Percentiles rank a stretch among this genome's conserved stretches.
Evolutionary conservation across 2,797 vertebrate species (phyloP).

Genomic region (Sciurus carolinensis): DNA sequence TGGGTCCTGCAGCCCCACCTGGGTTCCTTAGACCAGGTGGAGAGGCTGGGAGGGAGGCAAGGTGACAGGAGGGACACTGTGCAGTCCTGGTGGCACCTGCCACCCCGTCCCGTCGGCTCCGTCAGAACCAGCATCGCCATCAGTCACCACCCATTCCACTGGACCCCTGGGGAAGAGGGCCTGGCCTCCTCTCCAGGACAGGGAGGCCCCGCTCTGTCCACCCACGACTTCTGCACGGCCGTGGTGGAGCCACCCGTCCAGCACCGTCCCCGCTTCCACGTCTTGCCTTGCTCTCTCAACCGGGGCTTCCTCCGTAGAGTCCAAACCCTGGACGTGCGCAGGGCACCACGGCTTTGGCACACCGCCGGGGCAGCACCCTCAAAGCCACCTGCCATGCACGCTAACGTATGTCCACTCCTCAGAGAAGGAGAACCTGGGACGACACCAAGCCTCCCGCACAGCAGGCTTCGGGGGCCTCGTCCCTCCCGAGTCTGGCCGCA

Average conservation of each 20-base stretch:
- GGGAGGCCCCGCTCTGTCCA: not conserved
- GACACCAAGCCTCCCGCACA: not conserved
- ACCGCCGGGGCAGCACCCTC: fast-evolving
- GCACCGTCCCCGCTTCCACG: fast-evolving
- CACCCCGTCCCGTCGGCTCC: fast-evolving
- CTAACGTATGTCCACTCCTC: fast-evolving
- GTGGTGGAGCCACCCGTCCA: fast-evolving
- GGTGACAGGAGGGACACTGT: not conserved
- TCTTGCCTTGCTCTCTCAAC: not conserved
- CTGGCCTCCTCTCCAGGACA: not conserved
- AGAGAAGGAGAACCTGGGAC: too few species aligned
- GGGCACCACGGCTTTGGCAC: fast-evolving
- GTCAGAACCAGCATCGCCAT: too few species aligned
- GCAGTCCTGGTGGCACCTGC: too few species aligned
- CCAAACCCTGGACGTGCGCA: fast-evolving
- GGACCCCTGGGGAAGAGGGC: not conserved
- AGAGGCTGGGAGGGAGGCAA: not conserved
- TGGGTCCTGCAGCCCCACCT: fast-evolving
- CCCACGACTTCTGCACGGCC: fast-evolving
- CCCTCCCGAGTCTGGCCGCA: not conserved
- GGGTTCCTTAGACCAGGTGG: fast-evolving
- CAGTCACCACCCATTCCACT: not conserved
- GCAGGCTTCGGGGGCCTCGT: not conserved
- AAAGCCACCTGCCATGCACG: fast-evolving
- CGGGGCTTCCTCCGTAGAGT: fast-evolving